phyloP scores from a whole-genome alignment of 2,888 invertebrate species.

The Merodon equestris region DNA sequence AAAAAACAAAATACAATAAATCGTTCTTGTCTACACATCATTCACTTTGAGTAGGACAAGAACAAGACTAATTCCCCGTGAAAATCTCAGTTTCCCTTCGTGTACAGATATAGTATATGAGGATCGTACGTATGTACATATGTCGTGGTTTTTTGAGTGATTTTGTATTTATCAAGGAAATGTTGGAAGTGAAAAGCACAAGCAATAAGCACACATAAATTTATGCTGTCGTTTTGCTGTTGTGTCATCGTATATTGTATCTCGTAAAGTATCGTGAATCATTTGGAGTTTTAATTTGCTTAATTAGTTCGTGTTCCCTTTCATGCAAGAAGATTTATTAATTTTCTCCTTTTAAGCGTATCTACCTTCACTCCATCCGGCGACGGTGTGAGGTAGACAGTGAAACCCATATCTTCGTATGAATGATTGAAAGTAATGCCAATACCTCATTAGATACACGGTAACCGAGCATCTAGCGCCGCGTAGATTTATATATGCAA shows the following conservation, averaged over 20 bases:
- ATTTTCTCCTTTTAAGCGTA: conserved; percentile 16
- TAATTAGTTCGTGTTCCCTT: conserved; percentile 63
- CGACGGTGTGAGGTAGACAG: not conserved
- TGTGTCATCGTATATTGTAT: conserved; percentile 44
- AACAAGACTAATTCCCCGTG: conserved; percentile 19
- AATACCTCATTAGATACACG: conserved; percentile 52
- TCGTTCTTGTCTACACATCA: conserved; percentile 11
- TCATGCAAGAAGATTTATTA: conserved; percentile 58
- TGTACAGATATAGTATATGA: conserved; percentile 13
- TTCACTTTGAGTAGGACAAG: conserved; percentile 17
- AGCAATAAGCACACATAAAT: too few relatives aligned
- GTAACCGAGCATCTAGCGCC: not conserved
- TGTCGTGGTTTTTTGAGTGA: conserved; percentile 1
- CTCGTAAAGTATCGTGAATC: conserved; percentile 40
- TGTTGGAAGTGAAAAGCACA: too few relatives aligned
- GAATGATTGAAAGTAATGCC: conserved; percentile 39
- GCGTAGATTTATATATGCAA: too few relatives aligned
- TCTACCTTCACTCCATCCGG: not conserved
- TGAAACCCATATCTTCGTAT: conserved; percentile 21
- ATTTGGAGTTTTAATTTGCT: conserved; percentile 60
- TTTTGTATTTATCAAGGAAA: conserved; percentile 4
- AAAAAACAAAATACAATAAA: conserved; percentile 12
- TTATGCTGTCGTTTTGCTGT: conserved; percentile 7
- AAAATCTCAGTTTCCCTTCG: not conserved
- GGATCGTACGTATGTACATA: too few relatives aligned